Evolutionary conservation across 1,140 invertebrate genomes (phyloP), one percentile per base, ranked within the genome.

Genomic region (Rhynchophorus ferrugineus): DNA sequence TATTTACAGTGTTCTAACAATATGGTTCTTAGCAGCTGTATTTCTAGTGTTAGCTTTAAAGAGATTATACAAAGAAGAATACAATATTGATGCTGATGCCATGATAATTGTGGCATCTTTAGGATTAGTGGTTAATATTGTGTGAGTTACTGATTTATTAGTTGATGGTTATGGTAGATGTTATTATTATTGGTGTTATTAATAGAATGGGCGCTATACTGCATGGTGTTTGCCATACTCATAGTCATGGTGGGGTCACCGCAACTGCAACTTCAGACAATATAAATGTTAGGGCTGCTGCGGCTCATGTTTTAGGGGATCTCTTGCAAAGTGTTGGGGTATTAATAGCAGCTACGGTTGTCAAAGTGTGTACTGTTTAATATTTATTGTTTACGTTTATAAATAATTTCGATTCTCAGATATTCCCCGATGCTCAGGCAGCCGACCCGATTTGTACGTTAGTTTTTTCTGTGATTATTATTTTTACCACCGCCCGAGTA

Each of bases 281-380:
- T 65, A 85, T 95, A 48, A 94, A 93, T 67, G 78, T 95, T 0
- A 74, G 89, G 34, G 92, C 92, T 0, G 92, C 92, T 1, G 83
- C 92, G 56, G 90, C 95, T 57, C 92, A 95, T 69, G 90, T 95
- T 14, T 74, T 95, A 44, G 92, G 91, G 0, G 92, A 95, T 73
- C 77, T 95, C 36, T 79, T 95, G 45, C 92, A 95, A 71, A 91
- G 65, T 51, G 19, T 65, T 14, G 66, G 66, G 5, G 66, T 68
- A n/a, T 41, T 68, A 17, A 14, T 67, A 35, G 62, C 65, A n/a
- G 63, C 65, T 13, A 49, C 66, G 1, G 61, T 67, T 14, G 63
- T 68, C 22, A 67, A 68, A 48, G 64, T 74, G 7, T 18, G 22
- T 21, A 14, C 13, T 3, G 6, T 6, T 43, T 5, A 6, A 7